Conservation (phyloP, 2,888 invertebrate genomes). For the Venusia cambrica region DNA sequence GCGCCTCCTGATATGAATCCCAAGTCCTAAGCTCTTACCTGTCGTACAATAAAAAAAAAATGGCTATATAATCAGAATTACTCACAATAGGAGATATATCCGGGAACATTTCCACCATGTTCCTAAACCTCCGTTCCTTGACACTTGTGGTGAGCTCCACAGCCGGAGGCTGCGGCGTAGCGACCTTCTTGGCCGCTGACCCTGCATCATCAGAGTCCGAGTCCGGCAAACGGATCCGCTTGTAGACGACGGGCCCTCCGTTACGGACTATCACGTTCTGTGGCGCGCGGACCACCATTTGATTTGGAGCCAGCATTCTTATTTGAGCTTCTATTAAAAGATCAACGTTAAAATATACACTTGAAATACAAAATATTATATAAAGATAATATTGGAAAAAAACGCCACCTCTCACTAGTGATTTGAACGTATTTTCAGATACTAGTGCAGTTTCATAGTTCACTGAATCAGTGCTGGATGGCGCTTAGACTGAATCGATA, state of each 20-base stretch:
- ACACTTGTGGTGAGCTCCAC: conserved; percentile 64
- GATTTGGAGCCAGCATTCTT: conserved; percentile 60
- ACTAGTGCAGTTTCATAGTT: too few relatives aligned
- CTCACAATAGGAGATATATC: conserved; percentile 81
- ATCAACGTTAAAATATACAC: conserved; percentile 1
- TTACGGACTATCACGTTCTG: conserved; percentile 38
- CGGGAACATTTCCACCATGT: conserved; percentile 83
- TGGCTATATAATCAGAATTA: conserved; percentile 20
- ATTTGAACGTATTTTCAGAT: too few relatives aligned
- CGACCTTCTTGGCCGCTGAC: conserved; percentile 54
- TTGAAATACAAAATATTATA: too few relatives aligned
- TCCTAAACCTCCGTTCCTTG: conserved; percentile 82
- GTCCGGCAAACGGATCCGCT: conserved; percentile 67
- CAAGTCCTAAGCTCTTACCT: too few relatives aligned
- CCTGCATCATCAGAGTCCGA: conserved; percentile 78
- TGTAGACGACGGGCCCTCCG: conserved; percentile 57
- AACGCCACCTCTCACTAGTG: too few relatives aligned
- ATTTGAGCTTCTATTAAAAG: conserved; percentile 40
- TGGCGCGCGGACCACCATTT: conserved; percentile 49
- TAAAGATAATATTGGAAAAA: too few relatives aligned
- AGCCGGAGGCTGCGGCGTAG: conserved; percentile 19
- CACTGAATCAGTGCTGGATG: too few relatives aligned
- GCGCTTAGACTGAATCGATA: too few relatives aligned
- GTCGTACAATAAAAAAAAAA: neutral
- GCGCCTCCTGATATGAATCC: too few relatives aligned